Evolutionary conservation across 1,140 invertebrate genomes (phyloP).

Genomic region (Eupristina koningsbergeri): DNA sequence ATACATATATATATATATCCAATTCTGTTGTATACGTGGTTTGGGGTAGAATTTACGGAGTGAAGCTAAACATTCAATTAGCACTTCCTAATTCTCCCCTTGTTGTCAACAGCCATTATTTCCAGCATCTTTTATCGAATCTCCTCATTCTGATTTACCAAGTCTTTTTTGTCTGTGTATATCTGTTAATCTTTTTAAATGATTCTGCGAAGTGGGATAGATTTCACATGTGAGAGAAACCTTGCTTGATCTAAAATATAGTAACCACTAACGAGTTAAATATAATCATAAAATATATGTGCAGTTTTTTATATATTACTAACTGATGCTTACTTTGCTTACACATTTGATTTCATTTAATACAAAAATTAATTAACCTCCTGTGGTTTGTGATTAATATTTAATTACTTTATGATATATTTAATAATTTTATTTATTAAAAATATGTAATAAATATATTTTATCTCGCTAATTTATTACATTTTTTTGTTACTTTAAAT

Average conservation of each 20-base stretch:
- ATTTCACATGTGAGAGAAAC: constrained; percentile 57
- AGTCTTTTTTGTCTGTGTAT: constrained; percentile 60
- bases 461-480: too few species aligned
- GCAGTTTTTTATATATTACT: constrained; percentile 41
- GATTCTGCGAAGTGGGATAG: constrained; percentile 69
- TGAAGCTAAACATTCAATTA: constrained; percentile 72
- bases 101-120: constrained; percentile 73
- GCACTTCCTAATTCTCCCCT: constrained; percentile 71
- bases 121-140: constrained; percentile 71
- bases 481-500: too few species aligned
- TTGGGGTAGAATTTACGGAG: not conserved
- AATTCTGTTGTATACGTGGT: not conserved
- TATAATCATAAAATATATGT: constrained; percentile 52
- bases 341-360: not conserved
- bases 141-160: constrained; percentile 52
- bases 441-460: too few species aligned
- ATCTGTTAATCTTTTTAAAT: constrained; percentile 73
- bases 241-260: constrained; percentile 57
- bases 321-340: not conserved
- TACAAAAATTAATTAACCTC: not conserved
- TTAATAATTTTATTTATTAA: too few species aligned
- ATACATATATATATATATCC: not conserved
- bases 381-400: too few species aligned
- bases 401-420: too few species aligned
- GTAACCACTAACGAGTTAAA: constrained; percentile 56